Conservation (phyloP, 2,113 vertebrate species). For the Nettapus auritus region DNA sequence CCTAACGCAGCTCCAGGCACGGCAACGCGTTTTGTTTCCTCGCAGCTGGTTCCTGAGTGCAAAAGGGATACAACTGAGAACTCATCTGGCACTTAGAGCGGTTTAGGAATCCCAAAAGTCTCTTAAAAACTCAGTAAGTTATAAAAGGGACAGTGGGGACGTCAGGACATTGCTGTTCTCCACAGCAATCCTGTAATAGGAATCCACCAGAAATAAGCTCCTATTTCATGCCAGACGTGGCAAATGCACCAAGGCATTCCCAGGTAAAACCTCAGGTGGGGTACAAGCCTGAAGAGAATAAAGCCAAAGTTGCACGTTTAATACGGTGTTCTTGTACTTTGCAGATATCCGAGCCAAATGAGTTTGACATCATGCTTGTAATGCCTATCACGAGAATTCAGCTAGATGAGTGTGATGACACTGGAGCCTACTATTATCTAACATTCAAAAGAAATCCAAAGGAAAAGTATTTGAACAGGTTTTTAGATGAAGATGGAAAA, state of each 20-base stretch:
- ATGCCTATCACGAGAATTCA: slow-evolving; percentile 60
- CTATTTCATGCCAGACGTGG: not conserved
- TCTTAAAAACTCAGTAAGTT: not conserved
- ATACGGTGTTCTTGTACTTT: not conserved
- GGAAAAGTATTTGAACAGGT: slow-evolving; percentile 35
- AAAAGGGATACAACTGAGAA: not conserved
- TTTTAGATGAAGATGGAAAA: slow-evolving; percentile 59
- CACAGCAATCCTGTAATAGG: not conserved
- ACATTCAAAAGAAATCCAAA: slow-evolving; percentile 66
- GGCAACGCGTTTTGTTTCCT: not conserved
- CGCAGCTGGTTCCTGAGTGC: not conserved
- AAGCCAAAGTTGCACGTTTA: accelerated
- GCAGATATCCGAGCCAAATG: slow-evolving; percentile 77
- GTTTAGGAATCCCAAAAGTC: not conserved
- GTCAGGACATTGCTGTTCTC: not conserved
- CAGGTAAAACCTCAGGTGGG: not conserved
- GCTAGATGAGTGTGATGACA: slow-evolving; percentile 34
- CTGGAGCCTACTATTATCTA: slow-evolving; percentile 68
- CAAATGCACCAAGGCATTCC: not conserved
- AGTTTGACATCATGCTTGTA: slow-evolving; percentile 82
- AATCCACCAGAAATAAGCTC: not conserved
- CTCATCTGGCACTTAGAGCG: not conserved
- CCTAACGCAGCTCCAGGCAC: not conserved
- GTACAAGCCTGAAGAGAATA: not conserved
- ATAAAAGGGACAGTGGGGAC: not conserved